Percentiles rank a stretch among this genome's conserved stretches.
These are phyloP conservation scores for Pristionchus exspectatus DNA, from an alignment of 2,888 invertebrate genomes.

Conservation along the genomic window DNA sequence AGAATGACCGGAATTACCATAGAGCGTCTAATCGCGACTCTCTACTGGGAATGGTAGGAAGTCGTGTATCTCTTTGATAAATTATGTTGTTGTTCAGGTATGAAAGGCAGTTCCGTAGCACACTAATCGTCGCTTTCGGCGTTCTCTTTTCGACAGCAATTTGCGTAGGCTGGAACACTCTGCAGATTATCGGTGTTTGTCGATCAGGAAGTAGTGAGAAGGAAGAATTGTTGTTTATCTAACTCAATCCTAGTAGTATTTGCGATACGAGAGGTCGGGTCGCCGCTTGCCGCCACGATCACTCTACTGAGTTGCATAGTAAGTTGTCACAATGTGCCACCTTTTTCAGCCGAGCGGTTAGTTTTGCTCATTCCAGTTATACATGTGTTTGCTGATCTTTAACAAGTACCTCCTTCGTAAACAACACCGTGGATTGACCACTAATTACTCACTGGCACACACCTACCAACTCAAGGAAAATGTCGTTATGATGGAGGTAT, in stretches of 20 bases:
- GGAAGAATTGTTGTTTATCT: background rate
- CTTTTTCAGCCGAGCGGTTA: background rate
- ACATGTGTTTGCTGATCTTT: background rate
- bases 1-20: background rate
- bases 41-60: background rate
- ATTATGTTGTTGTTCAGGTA: background rate
- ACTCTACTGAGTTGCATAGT: background rate
- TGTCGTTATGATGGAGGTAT: slow-evolving; percentile 1
- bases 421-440: background rate
- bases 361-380: background rate
- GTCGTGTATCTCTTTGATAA: background rate
- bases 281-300: background rate
- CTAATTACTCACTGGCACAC: background rate
- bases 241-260: no score
- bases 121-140: background rate
- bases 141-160: background rate
- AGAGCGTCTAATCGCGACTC: background rate
- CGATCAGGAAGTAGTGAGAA: background rate
- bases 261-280: background rate
- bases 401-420: background rate
- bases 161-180: background rate
- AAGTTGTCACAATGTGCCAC: background rate
- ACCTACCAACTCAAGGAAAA: background rate
- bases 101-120: background rate
- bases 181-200: background rate